Percentiles rank a stretch among this genome's conserved stretches.
Conservation (phyloP, 2,797 vertebrate species). For the Leptodactylus fallax region DNA sequence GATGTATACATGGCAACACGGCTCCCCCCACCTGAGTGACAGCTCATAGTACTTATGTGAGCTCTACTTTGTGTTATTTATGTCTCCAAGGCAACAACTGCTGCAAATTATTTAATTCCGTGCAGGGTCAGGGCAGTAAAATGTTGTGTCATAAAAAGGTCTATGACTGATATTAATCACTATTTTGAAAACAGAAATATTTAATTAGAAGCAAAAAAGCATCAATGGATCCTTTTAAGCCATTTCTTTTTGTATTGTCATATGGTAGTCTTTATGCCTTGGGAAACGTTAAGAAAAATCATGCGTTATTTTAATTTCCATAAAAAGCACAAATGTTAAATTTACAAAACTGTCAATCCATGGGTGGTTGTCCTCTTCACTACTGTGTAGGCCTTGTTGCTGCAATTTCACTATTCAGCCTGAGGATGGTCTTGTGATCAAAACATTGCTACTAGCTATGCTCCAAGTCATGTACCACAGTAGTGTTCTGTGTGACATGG, state of each 20-base stretch:
- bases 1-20: background rate
- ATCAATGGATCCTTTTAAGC: background rate
- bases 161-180: slow-evolving; percentile 3
- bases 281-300: no score
- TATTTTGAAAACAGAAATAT: background rate
- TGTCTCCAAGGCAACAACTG: slow-evolving; percentile 51
- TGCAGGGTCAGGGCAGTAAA: slow-evolving; percentile 19
- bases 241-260: background rate
- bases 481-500: no score
- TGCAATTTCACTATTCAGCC: no score
- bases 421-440: no score
- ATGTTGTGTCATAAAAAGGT: slow-evolving; percentile 7
- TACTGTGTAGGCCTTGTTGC: no score
- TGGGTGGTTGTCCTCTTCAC: no score
- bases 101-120: slow-evolving; percentile 21
- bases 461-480: no score
- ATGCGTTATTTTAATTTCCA: no score
- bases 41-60: background rate
- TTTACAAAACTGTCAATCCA: no score
- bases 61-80: slow-evolving; percentile 34
- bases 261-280: no score
- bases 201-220: background rate
- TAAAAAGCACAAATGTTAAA: no score
- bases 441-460: no score
- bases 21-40: slow-evolving; percentile 12